phyloP scores from a whole-genome alignment of 2,113 vertebrate species.

The Phylloscopus whistleri region DNA sequence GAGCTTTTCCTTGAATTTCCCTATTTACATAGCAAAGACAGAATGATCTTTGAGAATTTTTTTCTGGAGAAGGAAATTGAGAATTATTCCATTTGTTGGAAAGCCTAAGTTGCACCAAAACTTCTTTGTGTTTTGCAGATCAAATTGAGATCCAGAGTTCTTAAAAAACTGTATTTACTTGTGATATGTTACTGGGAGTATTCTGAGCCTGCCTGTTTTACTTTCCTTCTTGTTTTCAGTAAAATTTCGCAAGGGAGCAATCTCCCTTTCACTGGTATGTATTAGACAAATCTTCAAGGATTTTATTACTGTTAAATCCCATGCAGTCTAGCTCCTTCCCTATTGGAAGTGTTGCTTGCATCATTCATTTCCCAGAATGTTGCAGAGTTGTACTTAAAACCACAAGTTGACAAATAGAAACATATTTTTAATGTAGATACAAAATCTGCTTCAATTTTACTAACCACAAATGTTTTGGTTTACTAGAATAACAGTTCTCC shows the following conservation, averaged over 20 bases:
- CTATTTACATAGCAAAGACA: not conserved
- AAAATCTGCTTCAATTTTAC: not conserved
- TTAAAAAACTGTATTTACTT: not conserved
- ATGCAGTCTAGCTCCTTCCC: not conserved
- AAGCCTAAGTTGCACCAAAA: not conserved
- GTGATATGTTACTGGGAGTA: not conserved
- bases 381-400: not conserved
- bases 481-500: not conserved
- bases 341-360: not conserved
- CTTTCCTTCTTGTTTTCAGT: not conserved
- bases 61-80: not conserved
- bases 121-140: not conserved
- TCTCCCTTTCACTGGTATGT: not conserved
- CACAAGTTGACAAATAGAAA: not conserved
- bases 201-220: not conserved
- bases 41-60: not conserved
- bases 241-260: not conserved
- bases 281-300: not conserved
- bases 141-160: not conserved
- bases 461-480: not conserved
- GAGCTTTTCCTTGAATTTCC: not conserved
- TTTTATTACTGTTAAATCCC: not conserved
- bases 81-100: not conserved
- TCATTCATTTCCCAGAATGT: not conserved
- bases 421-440: not conserved